These are phyloP conservation scores for Steatocranus sp. DNA, from an alignment of 2,797 vertebrate species.

Conservation along the genomic window DNA sequence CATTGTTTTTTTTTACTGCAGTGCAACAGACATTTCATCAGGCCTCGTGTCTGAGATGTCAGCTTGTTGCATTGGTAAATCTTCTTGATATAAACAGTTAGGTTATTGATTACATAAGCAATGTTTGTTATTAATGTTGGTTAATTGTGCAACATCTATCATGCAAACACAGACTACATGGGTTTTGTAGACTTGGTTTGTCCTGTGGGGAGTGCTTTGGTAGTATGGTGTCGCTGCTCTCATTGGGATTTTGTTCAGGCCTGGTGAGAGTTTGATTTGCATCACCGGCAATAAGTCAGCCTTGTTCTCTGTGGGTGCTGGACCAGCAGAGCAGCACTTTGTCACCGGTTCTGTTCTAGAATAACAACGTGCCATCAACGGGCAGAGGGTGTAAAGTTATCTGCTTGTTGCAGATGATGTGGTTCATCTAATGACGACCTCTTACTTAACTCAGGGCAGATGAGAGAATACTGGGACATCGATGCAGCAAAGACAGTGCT, in stretches of 20 bases:
- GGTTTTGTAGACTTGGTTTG: background rate
- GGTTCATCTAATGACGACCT: background rate
- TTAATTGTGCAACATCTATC: background rate
- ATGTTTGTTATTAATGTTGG: background rate
- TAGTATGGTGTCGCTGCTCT: rapidly evolving
- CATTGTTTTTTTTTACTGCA: background rate
- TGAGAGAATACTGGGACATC: background rate
- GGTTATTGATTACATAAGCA: background rate
- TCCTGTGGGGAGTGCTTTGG: background rate
- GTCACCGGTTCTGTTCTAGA: background rate
- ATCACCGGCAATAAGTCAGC: background rate
- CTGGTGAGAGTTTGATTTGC: background rate
- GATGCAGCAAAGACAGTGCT: background rate
- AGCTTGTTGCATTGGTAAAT: background rate
- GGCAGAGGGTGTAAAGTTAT: background rate
- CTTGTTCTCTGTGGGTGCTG: background rate
- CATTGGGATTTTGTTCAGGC: background rate
- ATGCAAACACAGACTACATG: background rate
- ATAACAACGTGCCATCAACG: rapidly evolving
- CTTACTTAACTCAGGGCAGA: background rate
- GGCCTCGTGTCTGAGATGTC: background rate
- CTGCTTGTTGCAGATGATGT: background rate
- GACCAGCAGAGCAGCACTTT: background rate
- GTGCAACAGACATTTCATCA: background rate
- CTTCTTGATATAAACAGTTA: background rate